Base-by-base conservation (phyloP, 2,888 invertebrate genomes). In the Microctonus aethiopoides region DNA sequence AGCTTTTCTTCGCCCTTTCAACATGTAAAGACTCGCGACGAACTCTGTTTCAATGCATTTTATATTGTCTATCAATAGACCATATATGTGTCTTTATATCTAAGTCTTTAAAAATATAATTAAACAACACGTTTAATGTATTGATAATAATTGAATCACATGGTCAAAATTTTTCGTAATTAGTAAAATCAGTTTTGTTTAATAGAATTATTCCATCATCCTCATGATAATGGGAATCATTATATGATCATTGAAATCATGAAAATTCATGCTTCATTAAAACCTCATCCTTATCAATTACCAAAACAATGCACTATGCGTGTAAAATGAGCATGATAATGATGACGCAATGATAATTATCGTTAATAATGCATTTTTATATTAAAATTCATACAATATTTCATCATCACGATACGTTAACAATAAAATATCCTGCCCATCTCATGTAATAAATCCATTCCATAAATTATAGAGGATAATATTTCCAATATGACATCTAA, bases 1-100 rank as follows among this genome's bases (percentile, higher is more conserved):
- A 3, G 81, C 79, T 80, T 85, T 84, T 84, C 83, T 84, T 83
- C 78, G 79, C 75, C 76, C 75, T 71, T 69, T 70, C 70, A 54
- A 70, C 67, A n/a, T 52, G 46, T 11, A 13, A 22, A 11, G n/a
- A n/a, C 46, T 26, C 9, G 63, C 26, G 32, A 63, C 32, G n/a
- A 51, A 20, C 29, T 26, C 24, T 13, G 11, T 56, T 24, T 39
- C 20, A 36, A 39, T 26, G 29, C 51, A 51, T 32, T 63, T 63
- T 51, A 63, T 46, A 13, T 32, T 51, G 7, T 29, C 29, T 29
- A 29, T 29, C 2, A 6, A 41, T 41, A 41, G 11, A n/a, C 11
- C n/a, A n/a, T n/a, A n/a, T n/a, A n/a, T n/a, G n/a, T n/a, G n/a
- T n/a, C n/a, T n/a, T n/a, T n/a, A n/a, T n/a, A n/a, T n/a, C n/a